Evolutionary conservation across 1,140 invertebrate species (phyloP).

Genomic region (Telenomus remus): DNA sequence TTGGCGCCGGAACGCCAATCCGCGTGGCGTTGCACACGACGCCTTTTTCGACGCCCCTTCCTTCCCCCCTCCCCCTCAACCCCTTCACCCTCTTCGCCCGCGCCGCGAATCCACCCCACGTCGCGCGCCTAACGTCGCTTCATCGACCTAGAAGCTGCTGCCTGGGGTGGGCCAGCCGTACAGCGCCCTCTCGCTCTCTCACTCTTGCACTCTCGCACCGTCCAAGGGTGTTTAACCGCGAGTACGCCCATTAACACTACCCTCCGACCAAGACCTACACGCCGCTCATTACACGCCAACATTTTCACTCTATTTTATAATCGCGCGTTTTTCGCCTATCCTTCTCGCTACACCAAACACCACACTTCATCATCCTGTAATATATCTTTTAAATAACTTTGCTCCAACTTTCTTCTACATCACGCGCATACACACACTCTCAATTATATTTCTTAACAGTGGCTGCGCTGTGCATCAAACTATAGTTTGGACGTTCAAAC

Average conservation of each 20-base stretch:
- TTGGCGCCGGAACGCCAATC: conserved; percentile 73
- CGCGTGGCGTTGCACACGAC: conserved; percentile 72
- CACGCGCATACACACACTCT: conserved; percentile 15
- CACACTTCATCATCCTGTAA: too few relatives aligned
- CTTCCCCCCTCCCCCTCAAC: conserved; percentile 24
- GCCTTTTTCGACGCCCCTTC: conserved; percentile 70
- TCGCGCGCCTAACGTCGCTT: conserved; percentile 5
- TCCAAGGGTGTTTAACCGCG: conserved; percentile 74
- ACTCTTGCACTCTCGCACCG: conserved; percentile 9
- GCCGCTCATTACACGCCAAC: too few relatives aligned
- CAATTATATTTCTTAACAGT: too few relatives aligned
- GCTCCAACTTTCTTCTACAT: not conserved
- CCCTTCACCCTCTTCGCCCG: too few relatives aligned
- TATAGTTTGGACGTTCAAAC: too few relatives aligned
- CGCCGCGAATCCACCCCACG: conserved; percentile 12
- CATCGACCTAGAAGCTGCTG: conserved; percentile 14
- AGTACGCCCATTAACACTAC: conserved; percentile 75
- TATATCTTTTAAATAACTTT: too few relatives aligned
- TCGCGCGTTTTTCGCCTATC: too few relatives aligned
- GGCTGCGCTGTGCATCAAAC: too few relatives aligned
- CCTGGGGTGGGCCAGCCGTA: conserved; percentile 10
- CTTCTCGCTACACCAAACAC: too few relatives aligned
- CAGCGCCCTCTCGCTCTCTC: conserved; percentile 21
- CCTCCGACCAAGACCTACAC: conserved; percentile 46
- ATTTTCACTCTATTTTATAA: too few relatives aligned